These are phyloP conservation scores for Labeo rohita DNA, from an alignment of 2,113 vertebrate genomes.

Conservation along the genomic window DNA sequence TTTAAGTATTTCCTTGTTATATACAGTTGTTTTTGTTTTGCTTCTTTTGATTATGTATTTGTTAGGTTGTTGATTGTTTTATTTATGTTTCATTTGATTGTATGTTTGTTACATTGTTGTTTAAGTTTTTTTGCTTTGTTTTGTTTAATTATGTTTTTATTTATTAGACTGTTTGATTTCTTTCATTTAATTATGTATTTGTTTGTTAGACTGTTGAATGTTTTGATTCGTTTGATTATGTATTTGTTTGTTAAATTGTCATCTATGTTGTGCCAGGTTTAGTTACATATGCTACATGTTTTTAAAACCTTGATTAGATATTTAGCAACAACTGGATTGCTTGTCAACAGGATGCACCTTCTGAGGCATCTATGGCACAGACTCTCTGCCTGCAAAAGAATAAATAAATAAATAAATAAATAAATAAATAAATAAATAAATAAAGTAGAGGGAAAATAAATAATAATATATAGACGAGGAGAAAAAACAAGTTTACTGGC, in stretches of 20 bases:
- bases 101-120: not conserved
- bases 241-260: not conserved
- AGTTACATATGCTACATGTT: not conserved
- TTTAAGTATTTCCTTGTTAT: too few relatives aligned
- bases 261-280: not conserved
- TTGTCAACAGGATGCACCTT: not conserved
- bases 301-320: not conserved
- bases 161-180: too few relatives aligned
- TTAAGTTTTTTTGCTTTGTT: too few relatives aligned
- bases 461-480: conserved; percentile 62
- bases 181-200: not conserved
- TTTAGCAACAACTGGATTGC: not conserved
- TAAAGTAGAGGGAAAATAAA: conserved; percentile 2
- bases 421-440: not conserved
- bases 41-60: too few relatives aligned
- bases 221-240: not conserved
- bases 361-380: not conserved
- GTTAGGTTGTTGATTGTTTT: too few relatives aligned
- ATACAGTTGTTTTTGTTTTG: too few relatives aligned
- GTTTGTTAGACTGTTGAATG: not conserved
- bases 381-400: not conserved
- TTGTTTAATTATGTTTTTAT: too few relatives aligned
- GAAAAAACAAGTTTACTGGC: conserved; percentile 73
- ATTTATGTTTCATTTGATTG: too few relatives aligned
- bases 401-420: not conserved